phyloP scores from a whole-genome alignment of 2,113 vertebrate genomes.

The Cavia aperea region DNA sequence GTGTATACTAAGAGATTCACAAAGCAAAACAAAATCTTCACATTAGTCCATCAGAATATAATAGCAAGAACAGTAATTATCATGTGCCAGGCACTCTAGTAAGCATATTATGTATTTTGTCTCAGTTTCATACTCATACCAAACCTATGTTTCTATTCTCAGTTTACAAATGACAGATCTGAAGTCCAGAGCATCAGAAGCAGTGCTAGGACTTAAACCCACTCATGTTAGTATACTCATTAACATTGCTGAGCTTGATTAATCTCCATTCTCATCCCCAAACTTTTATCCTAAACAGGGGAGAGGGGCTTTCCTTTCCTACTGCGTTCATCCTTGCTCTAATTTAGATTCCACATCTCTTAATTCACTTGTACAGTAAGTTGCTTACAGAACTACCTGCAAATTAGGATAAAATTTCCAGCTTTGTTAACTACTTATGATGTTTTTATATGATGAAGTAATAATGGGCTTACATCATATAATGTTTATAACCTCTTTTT shows the following conservation, averaged over 20 bases:
- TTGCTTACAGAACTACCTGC: background rate
- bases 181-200: background rate
- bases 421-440: background rate
- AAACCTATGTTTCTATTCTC: background rate
- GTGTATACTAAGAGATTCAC: background rate
- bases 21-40: background rate
- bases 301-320: background rate
- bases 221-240: background rate
- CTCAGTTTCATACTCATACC: background rate
- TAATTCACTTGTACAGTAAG: background rate
- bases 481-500: background rate
- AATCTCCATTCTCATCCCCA: background rate
- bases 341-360: background rate
- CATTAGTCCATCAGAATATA: background rate
- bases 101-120: background rate
- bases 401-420: background rate
- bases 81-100: background rate
- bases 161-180: constrained; percentile 4
- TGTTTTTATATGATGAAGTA: background rate
- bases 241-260: background rate
- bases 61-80: background rate
- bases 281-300: background rate
- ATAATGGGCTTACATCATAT: background rate
- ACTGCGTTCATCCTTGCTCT: background rate
- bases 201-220: background rate